Evolutionary conservation across 2,797 vertebrate species (phyloP).

Genomic region (Sebastolobus altivelis): DNA sequence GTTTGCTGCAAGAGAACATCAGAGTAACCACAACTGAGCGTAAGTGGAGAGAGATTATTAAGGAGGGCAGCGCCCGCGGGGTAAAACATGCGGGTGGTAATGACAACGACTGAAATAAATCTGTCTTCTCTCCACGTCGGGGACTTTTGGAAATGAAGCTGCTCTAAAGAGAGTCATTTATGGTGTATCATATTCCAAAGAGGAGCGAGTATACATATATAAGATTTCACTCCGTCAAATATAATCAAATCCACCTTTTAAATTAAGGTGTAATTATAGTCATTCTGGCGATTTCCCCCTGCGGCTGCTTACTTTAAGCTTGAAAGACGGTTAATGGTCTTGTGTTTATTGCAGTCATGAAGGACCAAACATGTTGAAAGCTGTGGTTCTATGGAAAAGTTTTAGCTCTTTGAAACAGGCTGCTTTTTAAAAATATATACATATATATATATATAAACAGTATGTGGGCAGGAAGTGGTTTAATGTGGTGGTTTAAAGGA

Average conservation of each 20-base stretch:
- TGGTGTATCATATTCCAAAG: conserved; percentile 60
- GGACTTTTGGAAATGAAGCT: conserved; percentile 46
- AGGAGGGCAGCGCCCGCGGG: conserved; percentile 6
- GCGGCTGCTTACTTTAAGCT: conserved; percentile 10
- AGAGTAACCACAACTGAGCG: conserved; percentile 44
- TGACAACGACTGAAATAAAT: conserved; percentile 24
- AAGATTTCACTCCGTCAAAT: conserved; percentile 18
- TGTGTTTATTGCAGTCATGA: not conserved
- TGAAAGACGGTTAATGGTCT: not conserved
- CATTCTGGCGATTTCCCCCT: conserved; percentile 26
- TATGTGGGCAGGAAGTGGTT: not conserved
- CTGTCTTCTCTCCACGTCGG: conserved; percentile 14
- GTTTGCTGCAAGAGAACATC: conserved; percentile 28
- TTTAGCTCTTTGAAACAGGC: not conserved
- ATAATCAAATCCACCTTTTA: conserved; percentile 48
- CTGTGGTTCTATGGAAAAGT: not conserved
- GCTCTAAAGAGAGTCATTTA: conserved; percentile 39
- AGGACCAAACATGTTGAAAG: conserved; percentile 8
- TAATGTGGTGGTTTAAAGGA: conserved; percentile 18
- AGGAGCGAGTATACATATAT: conserved; percentile 16
- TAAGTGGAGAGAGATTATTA: conserved; percentile 24
- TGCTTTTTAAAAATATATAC: not conserved
- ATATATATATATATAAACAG: too few species aligned
- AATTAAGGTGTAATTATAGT: conserved; percentile 44
- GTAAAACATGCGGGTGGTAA: not conserved